A percentile compares a stretch with the other conserved stretches of the same genome.
phyloP scores from a whole-genome alignment of 2,113 vertebrate genomes.

The Melanocharis versteri region DNA sequence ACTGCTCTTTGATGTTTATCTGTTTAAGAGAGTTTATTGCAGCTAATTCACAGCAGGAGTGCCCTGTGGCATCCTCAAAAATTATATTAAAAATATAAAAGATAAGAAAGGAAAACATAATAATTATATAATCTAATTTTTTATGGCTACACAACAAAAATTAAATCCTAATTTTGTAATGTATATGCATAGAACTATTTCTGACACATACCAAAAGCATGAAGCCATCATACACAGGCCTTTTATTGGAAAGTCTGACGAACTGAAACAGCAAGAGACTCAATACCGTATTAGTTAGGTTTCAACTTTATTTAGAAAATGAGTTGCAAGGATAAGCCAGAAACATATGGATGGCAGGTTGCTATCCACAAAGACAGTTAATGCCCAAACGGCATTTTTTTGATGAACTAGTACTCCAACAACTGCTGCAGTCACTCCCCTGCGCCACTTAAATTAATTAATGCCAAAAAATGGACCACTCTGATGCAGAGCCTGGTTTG shows the following conservation, averaged over 20 bases:
- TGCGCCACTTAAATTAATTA: background rate
- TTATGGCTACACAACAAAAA: constrained; percentile 57
- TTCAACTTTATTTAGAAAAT: constrained; percentile 50
- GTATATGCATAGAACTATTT: constrained; percentile 56
- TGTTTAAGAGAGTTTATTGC: constrained; percentile 44
- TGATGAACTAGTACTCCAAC: background rate
- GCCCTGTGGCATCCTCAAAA: constrained; percentile 60
- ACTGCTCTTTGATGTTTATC: constrained; percentile 64
- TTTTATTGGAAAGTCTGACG: constrained; percentile 48
- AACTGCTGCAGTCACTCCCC: background rate
- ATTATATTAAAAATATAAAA: constrained; percentile 61
- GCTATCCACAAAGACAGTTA: background rate
- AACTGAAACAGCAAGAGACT: constrained; percentile 36
- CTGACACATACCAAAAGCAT: constrained; percentile 52
- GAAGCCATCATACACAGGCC: background rate
- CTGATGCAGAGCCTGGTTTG: background rate
- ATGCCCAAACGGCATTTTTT: background rate
- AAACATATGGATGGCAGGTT: constrained; percentile 35
- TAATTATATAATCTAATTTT: constrained; percentile 66
- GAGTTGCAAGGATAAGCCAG: constrained; percentile 25
- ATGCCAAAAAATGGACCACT: background rate
- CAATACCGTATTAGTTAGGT: background rate
- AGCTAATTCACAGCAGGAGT: constrained; percentile 64
- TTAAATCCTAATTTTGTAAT: constrained; percentile 45
- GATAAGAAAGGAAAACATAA: constrained; percentile 53